Evolutionary conservation across 92 coral and sea anemone species (phyloP).

Genomic region (Zoanthus sociatus): DNA sequence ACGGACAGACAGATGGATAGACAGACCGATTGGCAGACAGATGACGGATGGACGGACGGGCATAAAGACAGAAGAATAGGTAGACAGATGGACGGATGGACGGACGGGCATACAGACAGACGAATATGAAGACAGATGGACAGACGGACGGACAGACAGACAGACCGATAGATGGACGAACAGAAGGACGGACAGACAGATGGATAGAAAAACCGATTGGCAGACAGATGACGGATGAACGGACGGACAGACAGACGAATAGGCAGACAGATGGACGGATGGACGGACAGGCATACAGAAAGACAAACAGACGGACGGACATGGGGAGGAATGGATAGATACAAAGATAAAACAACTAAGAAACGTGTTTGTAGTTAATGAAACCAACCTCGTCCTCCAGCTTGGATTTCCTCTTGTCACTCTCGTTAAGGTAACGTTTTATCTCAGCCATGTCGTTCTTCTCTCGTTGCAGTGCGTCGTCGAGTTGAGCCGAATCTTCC

Average conservation of each 20-base stretch:
- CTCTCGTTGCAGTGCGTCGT: constrained; percentile 72
- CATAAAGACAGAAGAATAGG: too few relatives aligned
- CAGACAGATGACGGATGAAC: neutral
- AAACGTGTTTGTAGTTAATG: neutral
- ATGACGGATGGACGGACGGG: too few relatives aligned
- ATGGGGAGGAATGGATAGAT: neutral
- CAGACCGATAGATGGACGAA: too few relatives aligned
- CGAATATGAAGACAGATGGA: too few relatives aligned
- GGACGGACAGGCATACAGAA: neutral
- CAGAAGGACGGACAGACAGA: neutral
- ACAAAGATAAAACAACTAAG: neutral
- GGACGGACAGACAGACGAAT: neutral
- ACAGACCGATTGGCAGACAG: too few relatives aligned
- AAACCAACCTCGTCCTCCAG: constrained; percentile 71
- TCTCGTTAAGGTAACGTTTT: constrained; percentile 73
- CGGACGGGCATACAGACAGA: too few relatives aligned
- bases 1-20: too few relatives aligned
- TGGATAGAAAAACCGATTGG: too few relatives aligned
- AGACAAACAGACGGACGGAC: neutral
- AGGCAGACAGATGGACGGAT: neutral
- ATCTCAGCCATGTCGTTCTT: constrained; percentile 68
- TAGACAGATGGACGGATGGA: too few relatives aligned
- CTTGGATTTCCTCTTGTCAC: constrained; percentile 79
- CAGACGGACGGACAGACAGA: too few relatives aligned
- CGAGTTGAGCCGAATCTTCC: constrained; percentile 63